Base-by-base conservation (phyloP, 1,140 invertebrate genomes). In the Bathynomus jamesi region DNA sequence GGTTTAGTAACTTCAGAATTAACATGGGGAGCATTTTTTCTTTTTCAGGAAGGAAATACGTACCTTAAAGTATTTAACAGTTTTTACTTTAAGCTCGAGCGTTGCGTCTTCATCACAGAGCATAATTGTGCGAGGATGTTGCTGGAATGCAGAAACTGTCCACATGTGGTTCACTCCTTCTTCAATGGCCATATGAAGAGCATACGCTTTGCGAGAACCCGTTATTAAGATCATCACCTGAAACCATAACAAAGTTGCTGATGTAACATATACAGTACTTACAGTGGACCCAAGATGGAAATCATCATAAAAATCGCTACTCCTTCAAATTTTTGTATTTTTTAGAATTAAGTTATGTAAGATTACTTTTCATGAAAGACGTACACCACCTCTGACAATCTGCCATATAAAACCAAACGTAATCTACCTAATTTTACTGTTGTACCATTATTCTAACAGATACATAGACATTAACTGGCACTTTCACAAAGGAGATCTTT, bases 111-210 rank as follows among this genome's bases (percentile, higher is more conserved):
- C 96, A 83, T 99, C 97, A 81, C 95, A 98, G 63, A 99, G 85
- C 84, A 99, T 96, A 24, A 99, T 86, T 4, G 93, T 90, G 76
- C 89, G 87, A 46, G 90, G 88, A 84, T 98, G 95, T 82, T 94
- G 93, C 83, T 99, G 97, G 84, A 99, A 98, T 29, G 96, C 96
- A 25, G 95, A 98, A 27, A 99, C 95, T 0, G 97, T 99, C 95
- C 97, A 99, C 97, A 99, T 99, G 84, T 99, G 97, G 85, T 95
- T 98, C 3, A 99, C 88, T 61, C 97, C 97, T 82, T 96, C 93
- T 83, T 98, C 96, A 75, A 99, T 93, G 2, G 96, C 96, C 83
- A 95, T 95, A 81, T 97, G 94, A 53, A 99, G 86, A 63, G 97
- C 97, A 81, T 96, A 92, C 4, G 97, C 89, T 84, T 99, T 99